Conservation (phyloP, 2,888 invertebrate species). For the Hesperia comma region DNA sequence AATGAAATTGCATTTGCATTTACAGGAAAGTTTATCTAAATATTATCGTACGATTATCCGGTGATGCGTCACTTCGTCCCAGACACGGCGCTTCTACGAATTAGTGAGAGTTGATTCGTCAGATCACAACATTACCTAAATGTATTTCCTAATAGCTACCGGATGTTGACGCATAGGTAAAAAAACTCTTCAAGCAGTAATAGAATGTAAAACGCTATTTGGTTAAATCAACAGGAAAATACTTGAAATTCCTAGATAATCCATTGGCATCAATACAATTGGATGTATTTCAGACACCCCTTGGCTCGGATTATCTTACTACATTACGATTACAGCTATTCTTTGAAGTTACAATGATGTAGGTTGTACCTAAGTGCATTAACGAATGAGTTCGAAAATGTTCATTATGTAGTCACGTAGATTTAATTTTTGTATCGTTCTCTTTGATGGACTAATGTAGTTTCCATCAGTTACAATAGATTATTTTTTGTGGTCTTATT, state of each 20-base stretch:
- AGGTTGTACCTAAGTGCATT: not conserved
- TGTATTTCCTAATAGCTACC: constrained; percentile 4
- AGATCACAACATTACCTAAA: not conserved
- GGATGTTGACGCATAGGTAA: not conserved
- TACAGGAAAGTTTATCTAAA: not conserved
- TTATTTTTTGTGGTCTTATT: too few relatives aligned
- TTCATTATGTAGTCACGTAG: too few relatives aligned
- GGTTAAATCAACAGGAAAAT: not conserved
- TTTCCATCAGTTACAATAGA: too few relatives aligned
- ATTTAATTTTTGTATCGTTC: too few relatives aligned
- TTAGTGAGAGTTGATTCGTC: not conserved
- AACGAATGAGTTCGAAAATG: too few relatives aligned
- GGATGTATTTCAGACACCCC: too few relatives aligned
- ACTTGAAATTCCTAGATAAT: not conserved
- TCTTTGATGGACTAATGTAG: too few relatives aligned
- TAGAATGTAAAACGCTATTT: not conserved
- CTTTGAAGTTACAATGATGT: not conserved
- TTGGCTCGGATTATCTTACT: not conserved
- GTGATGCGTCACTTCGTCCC: not conserved
- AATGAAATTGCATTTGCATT: too few relatives aligned
- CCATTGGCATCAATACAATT: not conserved
- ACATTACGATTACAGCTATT: too few relatives aligned
- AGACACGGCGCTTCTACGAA: constrained; percentile 5
- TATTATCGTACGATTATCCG: not conserved
- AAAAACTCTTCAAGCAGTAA: not conserved